Percentiles rank a stretch among this genome's conserved stretches.
These are phyloP conservation scores for Geotrupes spiniger DNA, from an alignment of 2,888 invertebrate species.

Conservation along the genomic window DNA sequence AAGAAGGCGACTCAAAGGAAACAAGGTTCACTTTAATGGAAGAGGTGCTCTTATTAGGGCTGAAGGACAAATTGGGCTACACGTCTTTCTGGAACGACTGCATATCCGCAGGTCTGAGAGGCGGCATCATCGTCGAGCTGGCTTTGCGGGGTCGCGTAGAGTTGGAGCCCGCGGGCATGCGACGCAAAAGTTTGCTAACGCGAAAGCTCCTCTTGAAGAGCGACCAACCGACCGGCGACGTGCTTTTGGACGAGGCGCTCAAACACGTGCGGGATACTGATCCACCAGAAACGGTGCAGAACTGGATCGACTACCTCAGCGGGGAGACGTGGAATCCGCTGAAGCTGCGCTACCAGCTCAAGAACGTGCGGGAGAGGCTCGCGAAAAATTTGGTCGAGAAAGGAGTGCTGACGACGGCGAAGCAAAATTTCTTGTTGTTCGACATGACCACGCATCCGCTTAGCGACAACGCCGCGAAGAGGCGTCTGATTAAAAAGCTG, in stretches of 20 bases:
- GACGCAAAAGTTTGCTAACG: constrained; percentile 85
- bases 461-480: constrained; percentile 92
- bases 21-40: constrained; percentile 98
- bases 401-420: constrained; percentile 97
- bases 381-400: constrained; percentile 99
- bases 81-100: constrained; percentile 99
- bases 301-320: constrained; percentile 99
- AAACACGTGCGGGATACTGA: constrained; percentile 98
- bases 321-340: constrained; percentile 99
- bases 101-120: constrained; percentile 97
- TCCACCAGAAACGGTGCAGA: constrained; percentile 95
- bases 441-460: constrained; percentile 99
- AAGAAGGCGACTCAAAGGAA: constrained; percentile 89
- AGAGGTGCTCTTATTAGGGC: constrained; percentile 93
- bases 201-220: constrained; percentile 79
- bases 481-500: constrained; percentile 94
- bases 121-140: constrained; percentile 97
- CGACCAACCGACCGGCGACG: constrained; percentile 96
- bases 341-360: constrained; percentile 95
- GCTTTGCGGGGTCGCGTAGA: constrained; percentile 93
- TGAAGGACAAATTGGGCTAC: constrained; percentile 99
- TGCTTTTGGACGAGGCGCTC: constrained; percentile 88
- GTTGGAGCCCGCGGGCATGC: constrained; percentile 95
- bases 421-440: constrained; percentile 98
- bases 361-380: constrained; percentile 97